A percentile compares a stretch with the other conserved stretches of the same genome.
Evolutionary conservation across 1,140 invertebrate species (phyloP).

Genomic region (Watersipora subatra): DNA sequence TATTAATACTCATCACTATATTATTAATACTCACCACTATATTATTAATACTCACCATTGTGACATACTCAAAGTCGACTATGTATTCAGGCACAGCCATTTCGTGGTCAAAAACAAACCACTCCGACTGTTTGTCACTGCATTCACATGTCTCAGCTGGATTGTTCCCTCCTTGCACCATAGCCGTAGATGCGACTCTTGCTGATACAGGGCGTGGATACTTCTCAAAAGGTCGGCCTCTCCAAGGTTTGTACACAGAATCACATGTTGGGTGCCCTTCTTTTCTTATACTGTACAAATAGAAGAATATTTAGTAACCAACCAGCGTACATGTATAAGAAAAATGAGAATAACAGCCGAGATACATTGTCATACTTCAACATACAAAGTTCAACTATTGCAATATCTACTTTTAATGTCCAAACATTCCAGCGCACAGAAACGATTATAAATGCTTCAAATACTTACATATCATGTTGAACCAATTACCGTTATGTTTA

Average conservation of each 20-base stretch:
- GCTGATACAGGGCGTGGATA: background rate
- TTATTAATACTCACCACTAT: too few species aligned
- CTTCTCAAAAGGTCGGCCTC: background rate
- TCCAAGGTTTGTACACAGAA: slow-evolving; percentile 31
- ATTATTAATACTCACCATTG: slow-evolving; percentile 28
- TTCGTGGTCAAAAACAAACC: slow-evolving; percentile 37
- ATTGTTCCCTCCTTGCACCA: background rate
- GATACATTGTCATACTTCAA: too few species aligned
- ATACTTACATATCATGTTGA: too few species aligned
- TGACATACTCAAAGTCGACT: slow-evolving; percentile 38
- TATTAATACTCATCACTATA: too few species aligned
- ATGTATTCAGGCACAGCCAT: slow-evolving; percentile 38
- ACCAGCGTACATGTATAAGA: too few species aligned
- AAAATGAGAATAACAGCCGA: too few species aligned
- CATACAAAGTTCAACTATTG: too few species aligned
- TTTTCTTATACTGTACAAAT: slow-evolving; percentile 18
- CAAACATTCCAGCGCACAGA: too few species aligned
- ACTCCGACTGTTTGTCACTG: slow-evolving; percentile 33
- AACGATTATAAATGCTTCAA: too few species aligned
- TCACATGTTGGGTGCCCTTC: slow-evolving; percentile 23
- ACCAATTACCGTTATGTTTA: too few species aligned
- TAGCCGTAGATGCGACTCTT: background rate
- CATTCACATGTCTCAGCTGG: slow-evolving; percentile 27
- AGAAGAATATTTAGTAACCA: too few species aligned
- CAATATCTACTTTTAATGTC: too few species aligned